Evolutionary conservation across 1,140 invertebrate species (phyloP), one percentile per base, ranked within the genome.

Genomic region (Penaeus japonicus): DNA sequence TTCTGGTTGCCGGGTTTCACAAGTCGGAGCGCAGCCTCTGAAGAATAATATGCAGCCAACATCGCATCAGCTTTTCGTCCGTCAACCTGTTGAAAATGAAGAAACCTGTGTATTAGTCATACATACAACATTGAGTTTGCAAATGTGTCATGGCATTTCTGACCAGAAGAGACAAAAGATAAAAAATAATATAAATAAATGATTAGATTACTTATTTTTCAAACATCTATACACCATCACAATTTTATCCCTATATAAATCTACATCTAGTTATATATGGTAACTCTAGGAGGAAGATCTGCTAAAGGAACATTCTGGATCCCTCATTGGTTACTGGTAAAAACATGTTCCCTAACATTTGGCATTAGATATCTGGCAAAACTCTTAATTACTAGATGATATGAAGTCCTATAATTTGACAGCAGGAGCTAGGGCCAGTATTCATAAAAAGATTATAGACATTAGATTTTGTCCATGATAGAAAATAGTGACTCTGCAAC

Each of bases 1-100:
- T 97, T 98, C 96, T 98, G 92, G 94, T 96, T 97, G 80, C 96
- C 98, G 89, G 97, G 96, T 93, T 97, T 97, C 4, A 99, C 94
- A 85, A 99, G 93, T 91, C 98, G 95, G 77, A 99, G 93, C 84
- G 98, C 98, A 91, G 97, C 97, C 94, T 99, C 97, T 89, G 97
- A 96, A 65, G 98, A 98, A 93, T 96, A 96, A 93, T 99, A 96
- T 22, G 99, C 98, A 90, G 98, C 99, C 90, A 98, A 93, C 78
- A 99, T 95, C 53, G 97, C 98, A 95, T 99, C 98, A 85, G 99
- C 98, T 93, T 97, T 97, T 89, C 96, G 94, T 10, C 98, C 99
- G 78, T 94, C 96, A 12, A 94, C 92, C 91, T 94, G 55, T 32
- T 59, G 47, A 18, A 73, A n/a, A 77, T n/a, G n/a, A 75, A 32